Percentiles rank a stretch among this genome's conserved stretches.
phyloP scores from a whole-genome alignment of 1,140 invertebrate genomes.

The Camponotus vicinus region DNA sequence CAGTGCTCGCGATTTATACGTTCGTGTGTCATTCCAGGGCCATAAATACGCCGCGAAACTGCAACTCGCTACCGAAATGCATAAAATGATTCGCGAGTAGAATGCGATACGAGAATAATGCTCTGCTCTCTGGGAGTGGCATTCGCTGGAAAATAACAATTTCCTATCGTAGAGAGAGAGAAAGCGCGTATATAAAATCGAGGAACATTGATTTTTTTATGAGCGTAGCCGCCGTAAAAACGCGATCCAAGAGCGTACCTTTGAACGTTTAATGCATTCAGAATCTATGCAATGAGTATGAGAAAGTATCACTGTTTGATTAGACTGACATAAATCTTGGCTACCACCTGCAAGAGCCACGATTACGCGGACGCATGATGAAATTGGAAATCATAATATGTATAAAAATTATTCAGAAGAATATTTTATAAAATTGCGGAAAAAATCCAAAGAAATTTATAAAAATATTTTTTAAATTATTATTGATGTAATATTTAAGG shows the following conservation, averaged over 20 bases:
- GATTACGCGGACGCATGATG: neutral
- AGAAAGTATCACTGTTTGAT: constrained; percentile 43
- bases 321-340: neutral
- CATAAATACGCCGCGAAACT: constrained; percentile 30
- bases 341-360: neutral
- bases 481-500: neutral
- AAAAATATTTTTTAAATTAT: neutral
- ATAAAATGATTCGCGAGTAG: constrained; percentile 37
- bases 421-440: neutral
- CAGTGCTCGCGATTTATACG: constrained; percentile 42
- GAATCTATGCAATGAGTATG: constrained; percentile 11
- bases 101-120: neutral
- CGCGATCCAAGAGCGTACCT: neutral
- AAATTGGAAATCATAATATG: neutral
- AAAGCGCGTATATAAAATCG: constrained; percentile 17
- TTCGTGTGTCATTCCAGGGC: constrained; percentile 13
- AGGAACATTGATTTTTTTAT: constrained; percentile 46
- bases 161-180: neutral
- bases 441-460: neutral
- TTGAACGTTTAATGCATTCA: neutral
- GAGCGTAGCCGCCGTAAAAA: constrained; percentile 12
- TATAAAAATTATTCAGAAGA: neutral
- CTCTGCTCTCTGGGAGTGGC: neutral
- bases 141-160: constrained; percentile 6
- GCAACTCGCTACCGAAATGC: constrained; percentile 46